Evolutionary conservation across 2,797 vertebrate genomes (phyloP).

Genomic region (Malacoraja senta): DNA sequence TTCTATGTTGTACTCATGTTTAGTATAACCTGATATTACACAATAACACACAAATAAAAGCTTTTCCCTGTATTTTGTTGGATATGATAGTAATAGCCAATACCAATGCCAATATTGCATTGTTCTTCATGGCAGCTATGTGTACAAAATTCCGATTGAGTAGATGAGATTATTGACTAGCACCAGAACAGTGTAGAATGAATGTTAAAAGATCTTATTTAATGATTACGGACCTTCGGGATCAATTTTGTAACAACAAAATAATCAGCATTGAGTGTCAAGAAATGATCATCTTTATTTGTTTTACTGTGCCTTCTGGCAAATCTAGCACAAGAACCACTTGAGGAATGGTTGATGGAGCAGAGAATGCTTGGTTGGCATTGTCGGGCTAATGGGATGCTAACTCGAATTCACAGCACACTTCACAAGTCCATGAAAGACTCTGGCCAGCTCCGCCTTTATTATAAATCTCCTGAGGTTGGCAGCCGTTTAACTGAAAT

Average conservation of each 20-base stretch:
- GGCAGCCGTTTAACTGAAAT: neutral
- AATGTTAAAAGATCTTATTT: slow-evolving; percentile 7
- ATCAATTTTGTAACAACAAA: slow-evolving; percentile 20
- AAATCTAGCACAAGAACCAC: slow-evolving; percentile 23
- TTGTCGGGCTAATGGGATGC: slow-evolving; percentile 6
- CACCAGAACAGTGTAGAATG: neutral
- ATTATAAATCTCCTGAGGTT: slow-evolving; percentile 2
- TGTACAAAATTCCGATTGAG: neutral
- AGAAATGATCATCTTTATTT: slow-evolving; percentile 26
- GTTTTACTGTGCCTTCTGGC: slow-evolving; percentile 30
- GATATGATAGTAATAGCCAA: too few species aligned
- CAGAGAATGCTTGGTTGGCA: neutral
- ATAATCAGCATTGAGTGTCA: neutral
- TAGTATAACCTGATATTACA: neutral
- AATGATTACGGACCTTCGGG: neutral
- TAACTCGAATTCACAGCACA: slow-evolving; percentile 9
- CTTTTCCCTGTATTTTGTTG: too few species aligned
- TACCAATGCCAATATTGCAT: too few species aligned
- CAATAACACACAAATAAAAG: neutral
- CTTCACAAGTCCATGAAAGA: slow-evolving; percentile 27
- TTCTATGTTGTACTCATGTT: neutral
- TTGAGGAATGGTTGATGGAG: neutral
- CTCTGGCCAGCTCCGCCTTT: neutral
- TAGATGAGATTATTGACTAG: neutral
- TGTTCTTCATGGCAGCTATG: neutral